Evolutionary conservation across 1,140 invertebrate genomes (phyloP).

Genomic region (Calephelis virginiensis): DNA sequence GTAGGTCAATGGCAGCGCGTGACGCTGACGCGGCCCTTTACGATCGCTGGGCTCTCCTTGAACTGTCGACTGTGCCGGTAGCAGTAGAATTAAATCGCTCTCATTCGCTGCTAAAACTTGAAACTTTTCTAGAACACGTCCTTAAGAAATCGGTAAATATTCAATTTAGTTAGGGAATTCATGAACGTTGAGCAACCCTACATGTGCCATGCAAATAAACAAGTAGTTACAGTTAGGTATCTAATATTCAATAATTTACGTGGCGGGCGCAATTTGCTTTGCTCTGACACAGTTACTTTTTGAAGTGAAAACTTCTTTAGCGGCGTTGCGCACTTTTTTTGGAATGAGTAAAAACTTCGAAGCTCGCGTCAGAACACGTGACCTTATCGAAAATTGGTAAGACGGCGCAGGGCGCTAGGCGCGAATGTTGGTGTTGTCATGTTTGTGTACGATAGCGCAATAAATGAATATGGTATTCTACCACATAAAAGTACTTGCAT

Average conservation of each 20-base stretch:
- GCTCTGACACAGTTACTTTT: too few relatives aligned
- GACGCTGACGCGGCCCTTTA: slow-evolving; percentile 71
- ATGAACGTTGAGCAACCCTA: not conserved
- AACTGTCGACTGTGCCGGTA: slow-evolving; percentile 53
- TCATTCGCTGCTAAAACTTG: slow-evolving; percentile 51
- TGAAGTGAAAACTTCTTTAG: too few relatives aligned
- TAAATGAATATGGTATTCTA: too few relatives aligned
- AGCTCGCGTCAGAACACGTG: too few relatives aligned
- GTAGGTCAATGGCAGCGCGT: slow-evolving; percentile 74
- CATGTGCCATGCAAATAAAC: not conserved
- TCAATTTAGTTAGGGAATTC: not conserved
- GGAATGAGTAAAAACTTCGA: too few relatives aligned
- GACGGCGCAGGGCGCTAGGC: too few relatives aligned
- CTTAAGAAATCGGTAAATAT: slow-evolving; percentile 10
- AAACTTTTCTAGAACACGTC: slow-evolving; percentile 25
- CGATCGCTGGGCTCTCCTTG: slow-evolving; percentile 69
- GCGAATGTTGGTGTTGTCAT: too few relatives aligned
- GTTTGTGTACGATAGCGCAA: too few relatives aligned
- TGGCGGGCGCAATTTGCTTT: too few relatives aligned
- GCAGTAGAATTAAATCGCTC: slow-evolving; percentile 61
- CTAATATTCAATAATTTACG: not conserved
- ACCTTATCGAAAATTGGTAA: too few relatives aligned
- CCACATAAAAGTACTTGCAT: too few relatives aligned
- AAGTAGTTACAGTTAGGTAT: not conserved
- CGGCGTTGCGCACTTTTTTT: too few relatives aligned